Evolutionary conservation across 1,140 invertebrate genomes (phyloP).

Genomic region (Thaumetopoea pityocampa): DNA sequence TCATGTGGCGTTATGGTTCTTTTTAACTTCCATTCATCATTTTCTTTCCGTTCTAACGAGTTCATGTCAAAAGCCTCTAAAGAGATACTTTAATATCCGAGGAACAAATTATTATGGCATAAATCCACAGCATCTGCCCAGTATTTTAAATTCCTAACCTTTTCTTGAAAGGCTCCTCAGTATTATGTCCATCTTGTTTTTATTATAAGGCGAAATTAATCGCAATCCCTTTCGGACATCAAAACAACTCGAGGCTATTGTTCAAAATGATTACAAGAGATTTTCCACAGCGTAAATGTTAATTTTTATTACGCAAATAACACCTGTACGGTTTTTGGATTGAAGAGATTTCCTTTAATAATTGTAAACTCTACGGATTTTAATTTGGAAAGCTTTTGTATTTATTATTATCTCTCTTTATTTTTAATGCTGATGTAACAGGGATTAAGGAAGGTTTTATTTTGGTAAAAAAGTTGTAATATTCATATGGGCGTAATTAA

Average conservation of each 20-base stretch:
- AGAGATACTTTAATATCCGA: slow-evolving; percentile 17
- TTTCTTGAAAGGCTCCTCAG: slow-evolving; percentile 41
- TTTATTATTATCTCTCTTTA: slow-evolving; percentile 2
- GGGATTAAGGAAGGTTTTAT: background rate
- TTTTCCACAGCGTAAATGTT: slow-evolving; percentile 64
- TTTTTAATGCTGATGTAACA: background rate
- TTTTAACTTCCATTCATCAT: slow-evolving; percentile 11
- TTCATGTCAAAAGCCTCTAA: slow-evolving; percentile 18
- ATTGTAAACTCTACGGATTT: slow-evolving; percentile 28
- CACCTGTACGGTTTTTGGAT: slow-evolving; percentile 44
- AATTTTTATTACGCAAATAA: slow-evolving; percentile 63
- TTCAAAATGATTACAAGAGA: slow-evolving; percentile 61
- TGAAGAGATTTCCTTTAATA: slow-evolving; percentile 34
- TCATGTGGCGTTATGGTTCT: too few relatives aligned
- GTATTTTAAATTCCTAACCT: slow-evolving; percentile 51
- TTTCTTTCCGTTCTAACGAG: slow-evolving; percentile 15
- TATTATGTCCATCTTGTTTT: slow-evolving; percentile 53
- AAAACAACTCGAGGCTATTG: slow-evolving; percentile 64
- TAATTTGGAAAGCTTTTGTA: slow-evolving; percentile 1
- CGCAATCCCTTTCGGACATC: slow-evolving; percentile 60
- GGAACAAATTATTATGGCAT: slow-evolving; percentile 11
- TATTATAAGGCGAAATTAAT: slow-evolving; percentile 65
- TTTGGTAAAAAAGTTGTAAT: too few relatives aligned
- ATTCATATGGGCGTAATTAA: too few relatives aligned
- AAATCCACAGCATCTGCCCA: slow-evolving; percentile 38